phyloP scores from a whole-genome alignment of 2,113 vertebrate species.

The Genyomyrus donnyi region DNA sequence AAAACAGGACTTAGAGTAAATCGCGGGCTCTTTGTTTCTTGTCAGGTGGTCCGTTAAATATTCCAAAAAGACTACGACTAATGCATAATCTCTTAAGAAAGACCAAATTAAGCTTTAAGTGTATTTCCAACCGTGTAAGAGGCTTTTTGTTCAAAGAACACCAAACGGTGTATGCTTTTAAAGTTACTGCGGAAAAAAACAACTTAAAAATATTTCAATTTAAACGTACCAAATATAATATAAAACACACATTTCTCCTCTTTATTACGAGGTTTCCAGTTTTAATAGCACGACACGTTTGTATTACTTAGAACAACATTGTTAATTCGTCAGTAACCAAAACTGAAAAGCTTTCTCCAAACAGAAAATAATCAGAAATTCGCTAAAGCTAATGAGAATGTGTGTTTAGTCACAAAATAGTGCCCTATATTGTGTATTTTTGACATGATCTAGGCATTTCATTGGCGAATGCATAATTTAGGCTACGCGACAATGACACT shows the following conservation, averaged over 20 bases:
- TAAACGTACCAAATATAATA: neutral
- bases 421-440: neutral
- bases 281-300: neutral
- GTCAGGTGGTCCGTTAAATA: constrained; percentile 40
- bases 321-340: neutral
- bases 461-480: neutral
- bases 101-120: neutral
- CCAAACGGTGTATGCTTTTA: neutral
- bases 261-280: neutral
- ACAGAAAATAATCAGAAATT: neutral
- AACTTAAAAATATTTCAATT: neutral
- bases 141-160: neutral
- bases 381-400: neutral
- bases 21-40: constrained; percentile 16
- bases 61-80: constrained; percentile 42
- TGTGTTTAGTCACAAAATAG: neutral
- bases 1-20: neutral
- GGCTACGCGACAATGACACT: neutral
- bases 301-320: neutral
- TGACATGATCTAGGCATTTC: neutral
- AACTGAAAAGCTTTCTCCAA: neutral
- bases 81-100: constrained; percentile 37
- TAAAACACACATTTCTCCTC: neutral
- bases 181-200: neutral
- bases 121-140: constrained; percentile 3